Base-by-base conservation (phyloP, 2,113 vertebrate genomes). In the Antigone vipio region DNA sequence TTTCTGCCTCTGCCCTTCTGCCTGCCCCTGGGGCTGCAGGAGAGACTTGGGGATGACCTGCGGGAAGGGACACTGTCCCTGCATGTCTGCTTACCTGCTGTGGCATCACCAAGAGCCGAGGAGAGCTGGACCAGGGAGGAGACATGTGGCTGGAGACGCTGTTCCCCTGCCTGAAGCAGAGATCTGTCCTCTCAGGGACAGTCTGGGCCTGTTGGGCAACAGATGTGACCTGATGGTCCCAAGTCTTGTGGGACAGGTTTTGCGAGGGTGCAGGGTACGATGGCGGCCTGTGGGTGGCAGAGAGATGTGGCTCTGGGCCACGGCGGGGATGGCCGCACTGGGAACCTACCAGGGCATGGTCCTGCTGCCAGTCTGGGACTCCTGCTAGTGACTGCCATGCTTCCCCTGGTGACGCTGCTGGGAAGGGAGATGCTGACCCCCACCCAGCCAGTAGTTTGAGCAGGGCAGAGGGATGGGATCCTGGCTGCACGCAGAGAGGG, bases 381-480 rank as follows among this genome's bases (percentile, higher is more conserved):
- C 38, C n/a, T 55, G 56, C 22, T 35, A 47, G 35, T 32, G 20
- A 21, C 0, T 0, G 19, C 55, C 0, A 0, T 24, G 55, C n/a
- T 81, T 63, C 12, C 29, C 19, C 8, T 11, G 38, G 30, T 6
- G n/a, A 12, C 56, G 50, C 52, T 90, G 38, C 74, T 85, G n/a
- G 21, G 50, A 76, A 69, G n/a, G 50, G 68, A 71, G 68, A 21
- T 68, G 68, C 40, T 71, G 81, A 40, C 21, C 67, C 72, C 42
- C 64, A 66, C 20, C 13, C 47, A 10, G 47, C 42, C 1, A 2
- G 67, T 14, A 53, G 27, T 12, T 44, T 45, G 44, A 63, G 60
- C 21, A 89, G 12, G 30, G 20, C 62, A 59, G 56, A 85, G 44
- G 34, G 15, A 19, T 59, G 52, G 20, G 16, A 5, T 21, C 27